Conservation (phyloP, 1,140 invertebrate genomes). For the Lepidotrigona ventralis region DNA sequence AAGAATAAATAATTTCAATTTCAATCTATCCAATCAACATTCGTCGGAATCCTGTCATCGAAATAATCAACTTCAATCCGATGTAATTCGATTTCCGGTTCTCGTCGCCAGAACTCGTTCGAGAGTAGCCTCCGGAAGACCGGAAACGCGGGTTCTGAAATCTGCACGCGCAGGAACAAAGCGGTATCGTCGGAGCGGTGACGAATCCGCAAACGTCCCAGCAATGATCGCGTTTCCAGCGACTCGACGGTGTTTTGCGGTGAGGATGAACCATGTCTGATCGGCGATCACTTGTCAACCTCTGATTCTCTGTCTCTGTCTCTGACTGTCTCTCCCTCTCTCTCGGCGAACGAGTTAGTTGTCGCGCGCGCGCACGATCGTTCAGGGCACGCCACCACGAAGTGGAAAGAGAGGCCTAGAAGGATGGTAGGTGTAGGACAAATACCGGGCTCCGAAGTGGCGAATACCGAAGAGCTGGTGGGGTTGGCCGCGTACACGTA, state of each 20-base stretch:
- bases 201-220: conserved; percentile 34
- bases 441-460: conserved; percentile 68
- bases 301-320: neutral
- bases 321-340: too few relatives aligned
- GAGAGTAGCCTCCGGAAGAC: neutral
- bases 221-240: conserved; percentile 42
- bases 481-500: conserved; percentile 65
- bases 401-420: conserved; percentile 51
- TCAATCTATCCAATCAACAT: neutral
- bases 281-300: conserved; percentile 51
- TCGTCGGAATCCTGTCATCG: neutral
- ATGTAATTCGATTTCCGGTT: neutral
- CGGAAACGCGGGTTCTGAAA: conserved; percentile 1
- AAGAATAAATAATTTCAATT: neutral
- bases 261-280: conserved; percentile 46
- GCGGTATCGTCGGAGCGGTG: conserved; percentile 18
- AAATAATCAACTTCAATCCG: neutral
- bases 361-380: conserved; percentile 1
- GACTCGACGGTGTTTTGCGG: conserved; percentile 45
- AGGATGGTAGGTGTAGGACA: conserved; percentile 66
- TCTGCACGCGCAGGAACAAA: neutral
- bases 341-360: neutral
- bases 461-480: conserved; percentile 58
- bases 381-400: conserved; percentile 40
- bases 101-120: neutral